Conservation (phyloP, 2,888 invertebrate genomes). For the Axea sp. region DNA sequence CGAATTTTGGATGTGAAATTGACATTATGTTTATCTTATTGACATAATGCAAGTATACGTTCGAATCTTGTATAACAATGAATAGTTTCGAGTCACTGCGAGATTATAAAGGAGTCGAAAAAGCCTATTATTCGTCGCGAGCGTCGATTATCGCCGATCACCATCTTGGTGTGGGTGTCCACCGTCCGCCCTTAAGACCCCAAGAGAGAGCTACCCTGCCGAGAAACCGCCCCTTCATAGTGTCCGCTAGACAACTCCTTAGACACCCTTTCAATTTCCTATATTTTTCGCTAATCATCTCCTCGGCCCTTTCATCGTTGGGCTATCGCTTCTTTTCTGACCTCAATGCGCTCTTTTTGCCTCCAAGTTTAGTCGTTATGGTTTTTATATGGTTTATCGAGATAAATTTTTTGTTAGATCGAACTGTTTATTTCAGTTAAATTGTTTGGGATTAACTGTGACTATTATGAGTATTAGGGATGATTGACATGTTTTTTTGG, state of each 20-base stretch:
- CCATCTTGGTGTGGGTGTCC: conserved; percentile 63
- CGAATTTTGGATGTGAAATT: conserved; percentile 40
- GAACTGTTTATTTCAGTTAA: conserved; percentile 15
- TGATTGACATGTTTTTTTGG: conserved; percentile 13
- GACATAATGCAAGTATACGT: conserved; percentile 52
- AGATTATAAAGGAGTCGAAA: conserved; percentile 57
- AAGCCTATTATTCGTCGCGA: conserved; percentile 61
- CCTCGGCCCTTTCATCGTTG: conserved; percentile 52
- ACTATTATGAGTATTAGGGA: conserved; percentile 3
- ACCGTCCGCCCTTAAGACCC: conserved; percentile 53
- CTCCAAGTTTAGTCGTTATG: conserved; percentile 8
- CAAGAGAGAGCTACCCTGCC: conserved; percentile 59
- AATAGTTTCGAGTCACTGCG: conserved; percentile 56
- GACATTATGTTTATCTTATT: conserved; percentile 58
- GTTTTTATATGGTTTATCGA: conserved; percentile 26
- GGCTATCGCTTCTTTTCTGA: conserved; percentile 48
- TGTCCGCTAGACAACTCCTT: conserved; percentile 74
- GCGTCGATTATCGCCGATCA: conserved; percentile 58
- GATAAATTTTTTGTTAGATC: conserved; percentile 13
- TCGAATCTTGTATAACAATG: conserved; percentile 43
- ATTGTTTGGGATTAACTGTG: conserved; percentile 16
- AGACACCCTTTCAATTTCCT: conserved; percentile 79
- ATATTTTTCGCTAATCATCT: conserved; percentile 77
- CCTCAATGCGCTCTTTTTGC: conserved; percentile 36
- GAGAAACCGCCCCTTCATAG: conserved; percentile 57